Evolutionary conservation across 2,113 vertebrate species (phyloP).

Genomic region (Plestiodon gilberti): DNA sequence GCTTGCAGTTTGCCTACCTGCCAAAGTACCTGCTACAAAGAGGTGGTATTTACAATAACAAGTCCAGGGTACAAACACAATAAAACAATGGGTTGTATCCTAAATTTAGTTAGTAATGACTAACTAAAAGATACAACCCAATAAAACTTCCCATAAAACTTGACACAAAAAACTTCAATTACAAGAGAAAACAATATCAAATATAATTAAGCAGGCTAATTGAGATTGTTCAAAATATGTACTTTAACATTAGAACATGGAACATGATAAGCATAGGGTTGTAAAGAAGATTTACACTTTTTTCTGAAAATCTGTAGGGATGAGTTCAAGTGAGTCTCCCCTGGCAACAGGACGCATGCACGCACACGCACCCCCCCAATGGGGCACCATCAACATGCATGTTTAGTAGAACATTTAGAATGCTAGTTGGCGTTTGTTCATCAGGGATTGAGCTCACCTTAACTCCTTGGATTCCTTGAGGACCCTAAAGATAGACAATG

Average conservation of each 20-base stretch:
- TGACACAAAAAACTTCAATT: too few species aligned
- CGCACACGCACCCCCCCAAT: not conserved
- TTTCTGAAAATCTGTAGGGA: not conserved
- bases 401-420: not conserved
- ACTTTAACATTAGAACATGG: not conserved
- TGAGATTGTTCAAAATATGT: not conserved
- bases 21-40: not conserved
- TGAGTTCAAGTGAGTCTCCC: not conserved
- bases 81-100: too few species aligned
- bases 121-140: too few species aligned
- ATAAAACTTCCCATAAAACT: not conserved
- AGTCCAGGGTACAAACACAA: not conserved
- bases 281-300: not conserved
- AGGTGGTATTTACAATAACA: too few species aligned
- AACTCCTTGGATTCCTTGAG: conserved; percentile 26
- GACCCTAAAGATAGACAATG: conserved; percentile 19
- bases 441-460: conserved; percentile 8
- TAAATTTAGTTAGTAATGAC: too few species aligned
- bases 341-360: not conserved
- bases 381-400: not conserved
- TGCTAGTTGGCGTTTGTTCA: not conserved
- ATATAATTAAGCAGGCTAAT: not conserved
- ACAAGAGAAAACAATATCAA: not conserved
- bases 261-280: not conserved
- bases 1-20: not conserved